Evolutionary conservation across 2,113 vertebrate species (phyloP).

Genomic region (Brevimyrus niger): DNA sequence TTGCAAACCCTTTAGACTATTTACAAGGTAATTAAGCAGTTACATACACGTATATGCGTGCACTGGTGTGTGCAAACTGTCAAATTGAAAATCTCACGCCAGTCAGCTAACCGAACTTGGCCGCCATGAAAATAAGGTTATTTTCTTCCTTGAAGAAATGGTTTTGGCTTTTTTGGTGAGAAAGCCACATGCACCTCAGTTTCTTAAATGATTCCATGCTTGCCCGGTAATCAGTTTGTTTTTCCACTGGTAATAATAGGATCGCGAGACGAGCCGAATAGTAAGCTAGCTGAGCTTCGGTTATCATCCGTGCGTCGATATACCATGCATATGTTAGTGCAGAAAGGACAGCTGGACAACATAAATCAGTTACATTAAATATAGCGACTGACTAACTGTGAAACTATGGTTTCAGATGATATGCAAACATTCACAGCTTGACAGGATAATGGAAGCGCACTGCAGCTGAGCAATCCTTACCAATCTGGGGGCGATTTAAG

Average conservation of each 20-base stretch:
- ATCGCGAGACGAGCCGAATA: neutral
- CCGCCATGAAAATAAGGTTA: neutral
- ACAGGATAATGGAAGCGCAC: neutral
- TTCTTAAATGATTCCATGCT: neutral
- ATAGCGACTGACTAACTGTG: neutral
- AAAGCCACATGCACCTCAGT: neutral
- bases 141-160: neutral
- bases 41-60: neutral
- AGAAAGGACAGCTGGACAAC: neutral
- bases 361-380: neutral
- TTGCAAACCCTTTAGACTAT: neutral
- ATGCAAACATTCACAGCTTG: neutral
- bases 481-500: neutral
- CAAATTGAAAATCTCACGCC: neutral
- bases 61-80: neutral
- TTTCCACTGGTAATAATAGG: neutral
- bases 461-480: neutral
- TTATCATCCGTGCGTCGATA: neutral
- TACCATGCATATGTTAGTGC: neutral
- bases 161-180: neutral
- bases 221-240: neutral
- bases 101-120: neutral
- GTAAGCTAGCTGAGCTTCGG: neutral
- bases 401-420: neutral
- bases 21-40: neutral